Conservation (phyloP, 1,140 invertebrate genomes). For the Diorhabda elongata region DNA sequence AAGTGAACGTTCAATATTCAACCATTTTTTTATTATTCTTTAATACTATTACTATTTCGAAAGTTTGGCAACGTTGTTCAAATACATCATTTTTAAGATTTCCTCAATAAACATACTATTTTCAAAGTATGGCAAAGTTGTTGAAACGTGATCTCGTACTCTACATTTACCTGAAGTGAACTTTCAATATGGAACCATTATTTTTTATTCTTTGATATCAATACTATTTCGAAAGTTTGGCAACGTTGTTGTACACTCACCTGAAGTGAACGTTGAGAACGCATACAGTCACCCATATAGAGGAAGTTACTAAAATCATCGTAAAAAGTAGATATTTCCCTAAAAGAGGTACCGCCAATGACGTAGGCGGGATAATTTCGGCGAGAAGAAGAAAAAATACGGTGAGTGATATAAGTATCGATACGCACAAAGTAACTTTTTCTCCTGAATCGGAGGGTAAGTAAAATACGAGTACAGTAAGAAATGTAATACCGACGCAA, state of each 20-base stretch:
- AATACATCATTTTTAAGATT: neutral
- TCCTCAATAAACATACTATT: too few relatives aligned
- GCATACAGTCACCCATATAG: constrained; percentile 94
- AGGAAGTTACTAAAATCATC: constrained; percentile 95
- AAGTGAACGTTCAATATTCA: too few relatives aligned
- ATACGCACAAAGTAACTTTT: constrained; percentile 93
- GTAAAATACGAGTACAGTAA: constrained; percentile 94
- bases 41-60: neutral
- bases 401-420: constrained; percentile 94
- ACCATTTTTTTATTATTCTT: constrained; percentile 3
- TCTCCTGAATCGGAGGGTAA: constrained; percentile 93
- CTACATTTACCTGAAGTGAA: too few relatives aligned
- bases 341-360: constrained; percentile 92
- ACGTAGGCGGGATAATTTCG: constrained; percentile 97
- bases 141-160: too few relatives aligned
- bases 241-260: constrained; percentile 53
- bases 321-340: constrained; percentile 96
- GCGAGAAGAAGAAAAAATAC: constrained; percentile 97
- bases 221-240: too few relatives aligned
- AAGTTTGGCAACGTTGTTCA: neutral
- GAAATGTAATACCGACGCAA: constrained; percentile 86
- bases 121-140: too few relatives aligned
- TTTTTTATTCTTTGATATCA: too few relatives aligned
- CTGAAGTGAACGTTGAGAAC: constrained; percentile 97
- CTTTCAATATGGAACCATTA: too few relatives aligned